Evolutionary conservation across 1,140 invertebrate genomes (phyloP).

Genomic region (Leptestheria dahalacensis): DNA sequence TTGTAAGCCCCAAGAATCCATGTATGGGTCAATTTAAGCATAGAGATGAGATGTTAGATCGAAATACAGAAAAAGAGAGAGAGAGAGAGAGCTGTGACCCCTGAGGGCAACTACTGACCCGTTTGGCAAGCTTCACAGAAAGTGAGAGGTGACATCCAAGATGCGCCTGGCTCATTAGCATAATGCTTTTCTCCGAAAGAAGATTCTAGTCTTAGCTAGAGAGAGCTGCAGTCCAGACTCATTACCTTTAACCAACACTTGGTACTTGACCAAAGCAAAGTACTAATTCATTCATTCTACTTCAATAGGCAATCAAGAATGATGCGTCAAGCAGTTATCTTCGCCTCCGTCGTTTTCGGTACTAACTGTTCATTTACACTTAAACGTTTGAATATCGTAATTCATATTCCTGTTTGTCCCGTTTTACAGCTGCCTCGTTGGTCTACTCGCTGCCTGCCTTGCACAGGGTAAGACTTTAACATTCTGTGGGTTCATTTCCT

Average conservation of each 20-base stretch:
- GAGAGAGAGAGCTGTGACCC: slow-evolving; percentile 8
- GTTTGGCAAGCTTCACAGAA: slow-evolving; percentile 11
- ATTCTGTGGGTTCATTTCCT: not conserved
- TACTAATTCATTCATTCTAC: not conserved
- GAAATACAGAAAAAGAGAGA: not conserved
- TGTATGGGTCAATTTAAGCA: too few species aligned
- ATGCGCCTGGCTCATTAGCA: slow-evolving; percentile 4
- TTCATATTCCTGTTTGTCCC: not conserved
- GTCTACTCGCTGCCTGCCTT: slow-evolving; percentile 12
- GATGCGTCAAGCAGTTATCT: slow-evolving; percentile 7
- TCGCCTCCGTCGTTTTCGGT: slow-evolving; percentile 4
- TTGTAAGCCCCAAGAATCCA: too few species aligned
- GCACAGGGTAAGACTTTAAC: slow-evolving; percentile 12
- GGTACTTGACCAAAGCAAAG: too few species aligned
- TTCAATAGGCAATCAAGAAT: slow-evolving; percentile 9
- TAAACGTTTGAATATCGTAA: not conserved
- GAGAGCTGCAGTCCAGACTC: too few species aligned
- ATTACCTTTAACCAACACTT: too few species aligned
- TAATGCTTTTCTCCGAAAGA: not conserved
- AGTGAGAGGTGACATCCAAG: slow-evolving; percentile 8
- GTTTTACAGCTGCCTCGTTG: slow-evolving; percentile 1
- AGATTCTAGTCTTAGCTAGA: not conserved
- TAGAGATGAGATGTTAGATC: too few species aligned
- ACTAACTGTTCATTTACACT: not conserved
- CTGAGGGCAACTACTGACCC: slow-evolving; percentile 4